Evolutionary conservation across 2,888 invertebrate genomes (phyloP).

Genomic region (Leptarthrus brevirostris): DNA sequence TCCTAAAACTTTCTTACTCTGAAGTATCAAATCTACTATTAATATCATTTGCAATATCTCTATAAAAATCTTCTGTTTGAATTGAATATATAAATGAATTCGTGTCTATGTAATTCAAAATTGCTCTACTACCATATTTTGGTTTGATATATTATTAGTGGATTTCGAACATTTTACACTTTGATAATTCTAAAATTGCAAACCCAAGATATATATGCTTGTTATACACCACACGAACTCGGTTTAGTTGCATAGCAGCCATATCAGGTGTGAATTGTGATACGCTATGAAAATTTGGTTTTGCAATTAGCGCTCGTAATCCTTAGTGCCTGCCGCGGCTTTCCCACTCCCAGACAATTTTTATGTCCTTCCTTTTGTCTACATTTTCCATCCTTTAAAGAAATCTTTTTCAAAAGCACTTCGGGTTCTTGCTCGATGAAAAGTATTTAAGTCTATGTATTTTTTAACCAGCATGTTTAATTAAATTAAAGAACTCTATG

Average conservation of each 20-base stretch:
- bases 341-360: conserved; percentile 51
- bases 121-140: neutral
- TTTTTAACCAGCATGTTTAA: conserved; percentile 54
- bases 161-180: conserved; percentile 52
- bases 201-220: conserved; percentile 51
- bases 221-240: conserved; percentile 47
- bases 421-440: neutral
- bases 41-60: conserved; percentile 49
- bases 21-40: conserved; percentile 59
- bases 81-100: conserved; percentile 51
- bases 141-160: conserved; percentile 52
- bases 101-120: conserved; percentile 45
- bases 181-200: conserved; percentile 46
- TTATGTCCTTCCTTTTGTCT: conserved; percentile 53
- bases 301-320: conserved; percentile 17
- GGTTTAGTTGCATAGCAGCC: neutral
- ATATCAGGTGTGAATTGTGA: conserved; percentile 24
- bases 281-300: conserved; percentile 47
- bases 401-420: neutral
- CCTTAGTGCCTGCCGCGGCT: conserved; percentile 53
- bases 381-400: conserved; percentile 55
- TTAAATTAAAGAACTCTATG: conserved; percentile 58
- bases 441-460: neutral
- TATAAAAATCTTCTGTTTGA: conserved; percentile 51
- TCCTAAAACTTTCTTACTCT: conserved; percentile 51